Percentiles rank a stretch among this genome's conserved stretches.
These are phyloP conservation scores for Myathropa florea DNA, from an alignment of 2,888 invertebrate genomes.

Conservation along the genomic window DNA sequence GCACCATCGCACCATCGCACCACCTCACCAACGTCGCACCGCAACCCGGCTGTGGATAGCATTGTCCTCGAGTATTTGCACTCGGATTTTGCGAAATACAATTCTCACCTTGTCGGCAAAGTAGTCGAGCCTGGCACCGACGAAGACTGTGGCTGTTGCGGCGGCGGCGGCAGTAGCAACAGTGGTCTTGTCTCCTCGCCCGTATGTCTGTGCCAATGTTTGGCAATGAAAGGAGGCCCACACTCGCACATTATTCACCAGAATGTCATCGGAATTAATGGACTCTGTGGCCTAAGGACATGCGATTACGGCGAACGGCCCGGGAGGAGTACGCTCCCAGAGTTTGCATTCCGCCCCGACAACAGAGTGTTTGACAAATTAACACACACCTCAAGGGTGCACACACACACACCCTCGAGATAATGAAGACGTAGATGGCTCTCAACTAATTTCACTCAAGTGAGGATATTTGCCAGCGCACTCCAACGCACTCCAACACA, in stretches of 20 bases:
- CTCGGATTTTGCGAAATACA: slow-evolving; percentile 45
- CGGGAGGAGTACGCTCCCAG: not conserved
- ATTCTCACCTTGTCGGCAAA: slow-evolving; percentile 65
- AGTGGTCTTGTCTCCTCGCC: not conserved
- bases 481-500: not conserved
- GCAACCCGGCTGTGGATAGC: not conserved
- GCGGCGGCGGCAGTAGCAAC: not conserved
- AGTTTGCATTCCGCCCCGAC: not conserved
- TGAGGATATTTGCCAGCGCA: not conserved
- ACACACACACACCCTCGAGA: not conserved
- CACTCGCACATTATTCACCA: slow-evolving; percentile 22
- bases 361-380: slow-evolving; percentile 29
- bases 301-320: slow-evolving; percentile 22
- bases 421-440: slow-evolving; percentile 7
- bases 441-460: not conserved
- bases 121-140: not conserved
- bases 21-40: not conserved
- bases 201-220: slow-evolving; percentile 20
- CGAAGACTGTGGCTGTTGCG: not conserved
- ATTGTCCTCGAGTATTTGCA: slow-evolving; percentile 44
- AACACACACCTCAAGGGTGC: slow-evolving; percentile 1
- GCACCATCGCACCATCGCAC: too few species aligned
- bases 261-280: slow-evolving; percentile 46
- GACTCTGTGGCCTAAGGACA: slow-evolving; percentile 6
- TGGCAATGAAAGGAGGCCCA: slow-evolving; percentile 5